Evolutionary conservation across 2,888 invertebrate genomes (phyloP).

Genomic region (Venusia cambrica): DNA sequence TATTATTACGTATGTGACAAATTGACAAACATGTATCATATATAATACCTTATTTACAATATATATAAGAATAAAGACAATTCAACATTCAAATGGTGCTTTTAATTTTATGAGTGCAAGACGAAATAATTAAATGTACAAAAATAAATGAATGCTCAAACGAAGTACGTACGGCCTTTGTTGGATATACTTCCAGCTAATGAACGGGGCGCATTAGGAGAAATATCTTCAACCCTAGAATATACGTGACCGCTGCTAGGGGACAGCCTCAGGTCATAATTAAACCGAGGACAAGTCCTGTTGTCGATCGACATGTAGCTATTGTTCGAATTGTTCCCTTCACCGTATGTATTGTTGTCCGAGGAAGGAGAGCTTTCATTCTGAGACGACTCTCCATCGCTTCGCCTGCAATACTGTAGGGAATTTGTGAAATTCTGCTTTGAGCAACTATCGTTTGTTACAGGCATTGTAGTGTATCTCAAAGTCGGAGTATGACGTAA

Average conservation of each 20-base stretch:
- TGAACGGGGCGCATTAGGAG: constrained; percentile 66
- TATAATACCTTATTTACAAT: constrained; percentile 47
- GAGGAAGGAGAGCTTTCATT: constrained; percentile 81
- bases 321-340: constrained; percentile 84
- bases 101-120: constrained; percentile 39
- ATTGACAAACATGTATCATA: constrained; percentile 60
- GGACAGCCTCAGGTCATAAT: constrained; percentile 78
- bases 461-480: constrained; percentile 81
- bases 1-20: constrained; percentile 70
- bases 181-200: constrained; percentile 55
- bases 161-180: constrained; percentile 75
- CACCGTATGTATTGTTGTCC: constrained; percentile 82
- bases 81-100: constrained; percentile 34
- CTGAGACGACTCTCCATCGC: constrained; percentile 76
- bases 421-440: constrained; percentile 79
- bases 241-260: constrained; percentile 77
- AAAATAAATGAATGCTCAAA: constrained; percentile 47
- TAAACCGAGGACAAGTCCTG: constrained; percentile 76
- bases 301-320: constrained; percentile 85
- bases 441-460: constrained; percentile 75
- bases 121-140: constrained; percentile 23
- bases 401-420: constrained; percentile 69
- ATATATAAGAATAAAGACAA: constrained; percentile 34
- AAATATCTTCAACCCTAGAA: constrained; percentile 76
- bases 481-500: constrained; percentile 69